Conservation (phyloP, 1,140 invertebrate species). For the Zaprionus taronus region DNA sequence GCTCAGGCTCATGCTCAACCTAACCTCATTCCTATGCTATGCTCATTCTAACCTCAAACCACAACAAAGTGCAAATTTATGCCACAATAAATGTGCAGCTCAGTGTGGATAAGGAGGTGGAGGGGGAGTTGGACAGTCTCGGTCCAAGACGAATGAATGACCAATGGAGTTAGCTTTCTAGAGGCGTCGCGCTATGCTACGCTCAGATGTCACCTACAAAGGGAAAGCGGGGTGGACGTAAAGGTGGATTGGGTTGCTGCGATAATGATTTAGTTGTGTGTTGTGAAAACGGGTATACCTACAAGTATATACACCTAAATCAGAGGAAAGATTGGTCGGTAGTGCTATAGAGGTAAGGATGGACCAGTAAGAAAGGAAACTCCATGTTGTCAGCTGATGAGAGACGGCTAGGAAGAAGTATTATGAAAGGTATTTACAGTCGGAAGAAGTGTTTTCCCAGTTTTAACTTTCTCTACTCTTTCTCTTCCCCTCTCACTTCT, state of each 20-base stretch:
- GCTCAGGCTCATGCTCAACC: slow-evolving; percentile 22
- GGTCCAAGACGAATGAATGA: slow-evolving; percentile 4
- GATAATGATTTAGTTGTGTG: background rate
- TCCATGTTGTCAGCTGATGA: too few relatives aligned
- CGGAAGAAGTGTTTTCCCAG: too few relatives aligned
- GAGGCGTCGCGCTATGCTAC: slow-evolving; percentile 13
- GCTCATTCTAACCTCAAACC: slow-evolving; percentile 30
- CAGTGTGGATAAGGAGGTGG: background rate
- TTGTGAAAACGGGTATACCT: background rate
- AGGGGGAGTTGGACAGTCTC: background rate
- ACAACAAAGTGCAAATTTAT: slow-evolving; percentile 81
- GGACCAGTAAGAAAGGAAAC: too few relatives aligned
- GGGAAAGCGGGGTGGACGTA: background rate
- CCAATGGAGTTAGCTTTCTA: slow-evolving; percentile 15
- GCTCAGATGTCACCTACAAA: slow-evolving; percentile 59
- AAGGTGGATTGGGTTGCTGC: background rate
- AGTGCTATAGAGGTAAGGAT: too few relatives aligned
- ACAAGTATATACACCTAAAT: background rate
- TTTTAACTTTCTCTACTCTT: background rate
- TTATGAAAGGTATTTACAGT: too few relatives aligned
- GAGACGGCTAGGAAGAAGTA: too few relatives aligned
- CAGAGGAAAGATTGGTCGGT: background rate
- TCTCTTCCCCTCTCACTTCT: background rate
- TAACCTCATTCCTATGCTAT: slow-evolving; percentile 40
- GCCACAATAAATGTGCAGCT: slow-evolving; percentile 70